Percentiles rank a stretch among this genome's conserved stretches.
Evolutionary conservation across 2,888 invertebrate species (phyloP).

Genomic region (Sarcophaga rosellei): DNA sequence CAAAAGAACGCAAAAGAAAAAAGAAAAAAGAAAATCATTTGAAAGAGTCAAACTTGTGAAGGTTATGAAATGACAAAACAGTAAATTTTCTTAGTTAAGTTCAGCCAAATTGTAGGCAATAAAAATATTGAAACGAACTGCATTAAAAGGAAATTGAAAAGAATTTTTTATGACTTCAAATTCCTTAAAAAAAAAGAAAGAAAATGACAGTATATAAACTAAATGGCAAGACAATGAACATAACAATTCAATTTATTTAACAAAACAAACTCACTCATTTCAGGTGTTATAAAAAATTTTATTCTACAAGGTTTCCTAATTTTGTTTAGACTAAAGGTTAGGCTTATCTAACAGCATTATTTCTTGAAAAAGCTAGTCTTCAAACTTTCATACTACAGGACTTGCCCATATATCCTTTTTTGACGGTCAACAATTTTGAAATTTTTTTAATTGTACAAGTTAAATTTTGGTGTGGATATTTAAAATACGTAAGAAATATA

Average conservation of each 20-base stretch:
- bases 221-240: constrained; percentile 29
- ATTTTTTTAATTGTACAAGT: too few species aligned
- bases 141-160: constrained; percentile 42
- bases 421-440: too few species aligned
- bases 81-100: constrained; percentile 39
- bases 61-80: constrained; percentile 67
- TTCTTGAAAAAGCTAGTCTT: too few species aligned
- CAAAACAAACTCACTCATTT: too few species aligned
- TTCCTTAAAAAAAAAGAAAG: constrained; percentile 43
- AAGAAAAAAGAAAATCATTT: background rate
- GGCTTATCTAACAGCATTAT: too few species aligned
- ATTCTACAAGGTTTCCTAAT: too few species aligned
- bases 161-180: constrained; percentile 52
- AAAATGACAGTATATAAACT: background rate
- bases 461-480: too few species aligned
- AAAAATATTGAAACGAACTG: constrained; percentile 46
- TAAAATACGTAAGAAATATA: too few species aligned
- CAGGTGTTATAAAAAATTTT: too few species aligned
- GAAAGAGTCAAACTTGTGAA: constrained; percentile 59
- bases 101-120: constrained; percentile 61
- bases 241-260: constrained; percentile 43
- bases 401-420: too few species aligned
- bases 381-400: too few species aligned
- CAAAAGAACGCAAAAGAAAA: constrained; percentile 4
- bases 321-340: too few species aligned